phyloP scores from a whole-genome alignment of 2,113 vertebrate species.

The Ammodytes dubius region DNA sequence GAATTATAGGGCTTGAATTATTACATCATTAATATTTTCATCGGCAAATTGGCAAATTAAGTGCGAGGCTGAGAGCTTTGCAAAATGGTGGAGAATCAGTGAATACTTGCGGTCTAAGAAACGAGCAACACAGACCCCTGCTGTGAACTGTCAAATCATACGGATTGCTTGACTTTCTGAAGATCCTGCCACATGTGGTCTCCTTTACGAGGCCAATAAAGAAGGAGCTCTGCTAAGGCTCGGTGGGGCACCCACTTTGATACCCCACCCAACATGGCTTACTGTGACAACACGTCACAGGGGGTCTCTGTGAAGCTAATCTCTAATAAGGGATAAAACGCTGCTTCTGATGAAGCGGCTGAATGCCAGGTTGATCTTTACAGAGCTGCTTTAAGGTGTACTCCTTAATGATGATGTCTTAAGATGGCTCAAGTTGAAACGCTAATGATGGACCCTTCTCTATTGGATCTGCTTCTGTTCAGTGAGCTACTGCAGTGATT shows the following conservation, averaged over 20 bases:
- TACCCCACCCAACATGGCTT: conserved; percentile 76
- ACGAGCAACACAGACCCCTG: conserved; percentile 69
- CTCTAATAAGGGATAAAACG: conserved; percentile 81
- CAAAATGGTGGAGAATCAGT: conserved; percentile 62
- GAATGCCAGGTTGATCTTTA: conserved; percentile 70
- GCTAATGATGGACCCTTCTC: conserved; percentile 42
- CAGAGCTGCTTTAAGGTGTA: conserved; percentile 58
- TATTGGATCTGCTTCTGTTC: conserved; percentile 3
- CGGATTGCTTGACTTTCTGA: conserved; percentile 79
- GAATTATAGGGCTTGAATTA: conserved; percentile 55
- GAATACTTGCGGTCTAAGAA: conserved; percentile 60
- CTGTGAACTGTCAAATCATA: conserved; percentile 79
- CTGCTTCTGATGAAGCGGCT: conserved; percentile 59
- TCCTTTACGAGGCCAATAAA: conserved; percentile 70
- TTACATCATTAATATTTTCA: conserved; percentile 81
- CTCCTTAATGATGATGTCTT: conserved; percentile 53
- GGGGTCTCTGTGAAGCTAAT: conserved; percentile 83
- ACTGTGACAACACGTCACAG: conserved; percentile 81
- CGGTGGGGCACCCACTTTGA: conserved; percentile 83
- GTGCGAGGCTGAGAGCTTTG: conserved; percentile 65
- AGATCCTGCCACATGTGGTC: conserved; percentile 76
- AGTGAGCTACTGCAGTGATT: not conserved
- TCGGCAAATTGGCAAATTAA: conserved; percentile 71
- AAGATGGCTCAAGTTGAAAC: conserved; percentile 36
- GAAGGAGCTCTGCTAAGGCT: conserved; percentile 70